These are phyloP conservation scores for Enoplosus armatus DNA, from an alignment of 2,797 vertebrate species.

Conservation along the genomic window DNA sequence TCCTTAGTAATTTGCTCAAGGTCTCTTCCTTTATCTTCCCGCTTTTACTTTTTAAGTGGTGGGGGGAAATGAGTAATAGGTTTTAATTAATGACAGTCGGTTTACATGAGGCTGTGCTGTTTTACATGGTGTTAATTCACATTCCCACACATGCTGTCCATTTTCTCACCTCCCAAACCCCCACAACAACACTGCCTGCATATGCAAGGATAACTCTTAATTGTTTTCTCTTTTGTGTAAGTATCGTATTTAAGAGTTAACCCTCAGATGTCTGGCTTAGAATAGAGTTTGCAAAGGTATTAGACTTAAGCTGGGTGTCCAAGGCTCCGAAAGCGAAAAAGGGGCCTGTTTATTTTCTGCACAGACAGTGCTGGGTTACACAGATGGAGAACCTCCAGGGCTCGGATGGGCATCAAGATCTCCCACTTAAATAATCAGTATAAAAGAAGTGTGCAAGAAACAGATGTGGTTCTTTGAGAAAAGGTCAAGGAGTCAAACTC, in stretches of 20 bases:
- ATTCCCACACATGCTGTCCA: constrained; percentile 12
- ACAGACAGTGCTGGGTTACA: too few species aligned
- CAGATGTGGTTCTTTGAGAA: too few species aligned
- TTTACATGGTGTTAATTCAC: constrained; percentile 45
- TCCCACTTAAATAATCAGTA: too few species aligned
- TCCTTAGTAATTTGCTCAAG: constrained; percentile 48
- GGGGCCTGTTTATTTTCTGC: too few species aligned
- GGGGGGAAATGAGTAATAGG: constrained; percentile 16
- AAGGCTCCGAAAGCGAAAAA: too few species aligned
- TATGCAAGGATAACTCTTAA: neutral
- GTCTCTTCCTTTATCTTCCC: constrained; percentile 49
- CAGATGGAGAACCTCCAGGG: too few species aligned
- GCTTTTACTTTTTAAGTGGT: constrained; percentile 33
- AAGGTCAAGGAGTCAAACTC: too few species aligned
- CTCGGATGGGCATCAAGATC: too few species aligned
- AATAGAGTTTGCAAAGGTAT: neutral
- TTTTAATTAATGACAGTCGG: constrained; percentile 48
- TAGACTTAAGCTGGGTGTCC: too few species aligned
- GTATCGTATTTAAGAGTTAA: neutral
- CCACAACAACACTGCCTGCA: neutral
- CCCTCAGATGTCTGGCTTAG: neutral
- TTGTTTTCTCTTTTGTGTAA: neutral
- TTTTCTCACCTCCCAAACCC: neutral
- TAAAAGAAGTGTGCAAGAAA: too few species aligned
- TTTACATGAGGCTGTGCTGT: constrained; percentile 17